Evolutionary conservation across 2,888 invertebrate genomes (phyloP).

Genomic region (Taenaris catops): DNA sequence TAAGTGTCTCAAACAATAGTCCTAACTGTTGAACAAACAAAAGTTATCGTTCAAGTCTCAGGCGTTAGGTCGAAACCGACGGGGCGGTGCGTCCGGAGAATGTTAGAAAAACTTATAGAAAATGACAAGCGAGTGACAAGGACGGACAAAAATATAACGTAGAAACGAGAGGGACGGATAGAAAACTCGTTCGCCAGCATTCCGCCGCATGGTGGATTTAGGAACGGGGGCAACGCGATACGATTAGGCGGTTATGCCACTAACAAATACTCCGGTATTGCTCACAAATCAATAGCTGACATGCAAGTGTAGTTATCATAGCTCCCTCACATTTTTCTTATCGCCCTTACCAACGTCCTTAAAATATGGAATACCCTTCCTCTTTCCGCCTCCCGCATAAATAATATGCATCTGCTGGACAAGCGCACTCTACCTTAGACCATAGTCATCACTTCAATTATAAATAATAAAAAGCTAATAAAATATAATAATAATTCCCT

Average conservation of each 20-base stretch:
- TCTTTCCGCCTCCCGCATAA: too few relatives aligned
- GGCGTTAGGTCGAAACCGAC: constrained; percentile 69
- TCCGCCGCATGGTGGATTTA: constrained; percentile 77
- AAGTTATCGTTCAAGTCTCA: constrained; percentile 59
- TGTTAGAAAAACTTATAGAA: constrained; percentile 80
- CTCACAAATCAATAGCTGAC: too few relatives aligned
- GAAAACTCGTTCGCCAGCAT: constrained; percentile 75
- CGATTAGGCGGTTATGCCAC: constrained; percentile 75
- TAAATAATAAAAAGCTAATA: too few relatives aligned
- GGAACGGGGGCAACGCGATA: constrained; percentile 77
- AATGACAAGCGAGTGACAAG: constrained; percentile 74
- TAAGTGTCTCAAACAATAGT: constrained; percentile 70
- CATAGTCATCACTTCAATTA: too few relatives aligned
- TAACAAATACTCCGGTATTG: too few relatives aligned
- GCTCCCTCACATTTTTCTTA: too few relatives aligned
- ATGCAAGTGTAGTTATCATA: too few relatives aligned
- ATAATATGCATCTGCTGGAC: too few relatives aligned
- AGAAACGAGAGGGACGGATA: constrained; percentile 65
- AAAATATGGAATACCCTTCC: too few relatives aligned
- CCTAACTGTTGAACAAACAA: constrained; percentile 72
- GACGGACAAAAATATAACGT: constrained; percentile 57
- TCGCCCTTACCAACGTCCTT: too few relatives aligned
- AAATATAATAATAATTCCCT: too few relatives aligned
- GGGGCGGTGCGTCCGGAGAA: constrained; percentile 60
- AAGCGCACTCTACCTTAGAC: too few relatives aligned